Base-by-base conservation (phyloP, 2,888 invertebrate species). In the Oscheius onirici region DNA sequence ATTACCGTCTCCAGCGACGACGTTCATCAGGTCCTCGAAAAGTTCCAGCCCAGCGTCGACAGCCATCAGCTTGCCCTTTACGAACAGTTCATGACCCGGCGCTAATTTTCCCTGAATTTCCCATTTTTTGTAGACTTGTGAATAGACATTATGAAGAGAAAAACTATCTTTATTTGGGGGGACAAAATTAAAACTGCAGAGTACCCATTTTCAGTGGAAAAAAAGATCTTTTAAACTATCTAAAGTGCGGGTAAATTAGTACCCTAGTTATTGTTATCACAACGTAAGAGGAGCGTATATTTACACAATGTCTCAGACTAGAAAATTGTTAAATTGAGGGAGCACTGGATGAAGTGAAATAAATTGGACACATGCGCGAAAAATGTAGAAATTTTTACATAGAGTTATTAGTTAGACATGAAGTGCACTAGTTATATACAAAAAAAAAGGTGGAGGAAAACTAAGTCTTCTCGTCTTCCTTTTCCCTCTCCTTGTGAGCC, bases 41-140 rank as follows among this genome's bases (percentile, higher is more conserved):
- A 51, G 13, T 70, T 70, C 28, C 46, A 26, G 24, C 52, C 51
- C 5, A 54, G 63, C 11, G 63, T 70, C 17, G 63, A 70, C 41
- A 43, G 46, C 8, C 26, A 52, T n/a, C 70, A 70, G 22, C 51
- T 69, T 8, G 26, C 28, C 8, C 46, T 17, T 8, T 69, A 58
- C 43, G 40, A 69, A 22, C 51, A 69, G 22, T 69, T 44, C 28
- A 68, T 55, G 46, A 57, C 17, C 44, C 55, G 55, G 49, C 43
- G 65, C 20, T 57, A 57, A 20, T 34, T 34, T 34, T 34, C 5
- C 34, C 34, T 34, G 34, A 6, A 6, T 34, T 34, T 34, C 34
- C 34, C 3, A 34, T 34, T 0, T 34, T 34, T 34, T 34, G 34
- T 34, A 34, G 34, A 34, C 8, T 34, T 34, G 34, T 34, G 34